These are phyloP conservation scores for Neogale vison DNA, from an alignment of 2,113 vertebrate species.

Conservation along the genomic window DNA sequence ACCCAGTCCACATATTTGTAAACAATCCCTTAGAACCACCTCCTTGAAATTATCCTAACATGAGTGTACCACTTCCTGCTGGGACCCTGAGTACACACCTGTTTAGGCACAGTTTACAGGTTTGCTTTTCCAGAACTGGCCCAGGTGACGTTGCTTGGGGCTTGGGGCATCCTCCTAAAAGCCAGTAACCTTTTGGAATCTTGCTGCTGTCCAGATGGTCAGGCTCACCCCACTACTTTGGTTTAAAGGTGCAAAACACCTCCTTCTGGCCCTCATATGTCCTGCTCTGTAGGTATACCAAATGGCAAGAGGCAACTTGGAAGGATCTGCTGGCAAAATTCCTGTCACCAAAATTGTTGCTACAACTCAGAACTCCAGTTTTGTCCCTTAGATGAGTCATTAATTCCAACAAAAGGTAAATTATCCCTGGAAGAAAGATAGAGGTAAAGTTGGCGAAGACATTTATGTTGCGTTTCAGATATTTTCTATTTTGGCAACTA, in stretches of 20 bases:
- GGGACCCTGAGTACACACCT: background rate
- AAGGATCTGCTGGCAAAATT: background rate
- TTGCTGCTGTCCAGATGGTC: background rate
- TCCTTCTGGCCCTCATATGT: background rate
- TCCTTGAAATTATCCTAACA: background rate
- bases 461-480: conserved; percentile 21
- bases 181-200: background rate
- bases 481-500: conserved; percentile 30
- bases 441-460: conserved; percentile 37
- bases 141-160: background rate
- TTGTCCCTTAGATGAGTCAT: background rate
- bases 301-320: background rate
- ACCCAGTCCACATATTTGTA: background rate
- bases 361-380: background rate
- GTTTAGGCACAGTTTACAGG: background rate
- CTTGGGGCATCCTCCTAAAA: background rate
- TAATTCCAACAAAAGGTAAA: conserved; percentile 35
- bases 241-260: background rate
- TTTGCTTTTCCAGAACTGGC: background rate
- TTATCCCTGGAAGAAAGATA: conserved; percentile 19
- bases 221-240: background rate
- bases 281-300: background rate
- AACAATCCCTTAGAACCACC: background rate
- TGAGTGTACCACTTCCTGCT: background rate
- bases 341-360: background rate